These are phyloP conservation scores for Drosophila atripex DNA, from an alignment of 2,888 invertebrate species.

Conservation along the genomic window DNA sequence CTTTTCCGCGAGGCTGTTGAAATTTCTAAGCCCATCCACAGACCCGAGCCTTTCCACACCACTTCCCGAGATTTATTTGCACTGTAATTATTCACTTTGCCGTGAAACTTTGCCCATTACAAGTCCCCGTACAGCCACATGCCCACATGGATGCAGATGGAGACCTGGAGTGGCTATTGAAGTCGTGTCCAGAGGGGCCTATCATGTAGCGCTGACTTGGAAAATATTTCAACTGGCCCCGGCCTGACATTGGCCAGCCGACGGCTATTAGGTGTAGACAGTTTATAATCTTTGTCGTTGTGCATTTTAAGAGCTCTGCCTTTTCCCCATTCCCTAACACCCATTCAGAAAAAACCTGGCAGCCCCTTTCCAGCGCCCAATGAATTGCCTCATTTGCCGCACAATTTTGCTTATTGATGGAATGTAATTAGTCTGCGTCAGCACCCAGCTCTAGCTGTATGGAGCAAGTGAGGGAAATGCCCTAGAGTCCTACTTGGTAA, in stretches of 20 bases:
- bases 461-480: slow-evolving; percentile 30
- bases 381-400: slow-evolving; percentile 72
- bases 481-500: slow-evolving; percentile 43
- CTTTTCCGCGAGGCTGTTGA: slow-evolving; percentile 29
- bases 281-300: slow-evolving; percentile 73
- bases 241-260: slow-evolving; percentile 44
- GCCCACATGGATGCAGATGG: slow-evolving; percentile 9
- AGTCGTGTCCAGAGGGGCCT: slow-evolving; percentile 56
- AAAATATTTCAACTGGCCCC: slow-evolving; percentile 45
- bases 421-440: slow-evolving; percentile 80
- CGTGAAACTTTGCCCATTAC: slow-evolving; percentile 70
- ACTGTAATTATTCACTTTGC: slow-evolving; percentile 78
- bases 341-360: slow-evolving; percentile 48
- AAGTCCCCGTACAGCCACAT: slow-evolving; percentile 45
- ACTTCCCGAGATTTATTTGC: slow-evolving; percentile 67
- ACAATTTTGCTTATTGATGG: slow-evolving; percentile 72
- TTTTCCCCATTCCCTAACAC: slow-evolving; percentile 11
- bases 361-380: slow-evolving; percentile 30
- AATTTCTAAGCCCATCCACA: slow-evolving; percentile 31
- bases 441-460: slow-evolving; percentile 29
- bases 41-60: slow-evolving; percentile 19
- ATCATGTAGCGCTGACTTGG: slow-evolving; percentile 45
- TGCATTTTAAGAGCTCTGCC: slow-evolving; percentile 59
- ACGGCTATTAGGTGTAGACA: slow-evolving; percentile 75
- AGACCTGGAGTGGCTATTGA: slow-evolving; percentile 24